A percentile compares a stretch with the other conserved stretches of the same genome.
Conservation (phyloP, 2,113 vertebrate species). For the Saiga tatarica region DNA sequence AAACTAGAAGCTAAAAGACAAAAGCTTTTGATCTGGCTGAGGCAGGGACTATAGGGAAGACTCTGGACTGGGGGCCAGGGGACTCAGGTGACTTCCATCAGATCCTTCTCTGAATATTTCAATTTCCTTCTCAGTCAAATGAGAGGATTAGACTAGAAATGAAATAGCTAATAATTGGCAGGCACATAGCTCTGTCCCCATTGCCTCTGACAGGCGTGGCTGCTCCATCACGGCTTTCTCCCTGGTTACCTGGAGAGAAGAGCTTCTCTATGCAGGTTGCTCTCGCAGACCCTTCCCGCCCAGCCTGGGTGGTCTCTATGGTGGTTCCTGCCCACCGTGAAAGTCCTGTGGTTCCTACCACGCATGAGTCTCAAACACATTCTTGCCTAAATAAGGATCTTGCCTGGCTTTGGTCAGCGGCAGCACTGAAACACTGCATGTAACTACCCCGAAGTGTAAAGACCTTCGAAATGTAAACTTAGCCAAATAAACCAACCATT, state of each 20-base stretch:
- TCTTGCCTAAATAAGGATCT: not conserved
- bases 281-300: not conserved
- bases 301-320: too few relatives aligned
- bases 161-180: not conserved
- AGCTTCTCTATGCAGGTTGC: rapidly evolving
- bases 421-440: not conserved
- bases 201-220: not conserved
- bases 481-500: not conserved
- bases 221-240: not conserved
- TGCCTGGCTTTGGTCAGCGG: not conserved
- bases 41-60: not conserved
- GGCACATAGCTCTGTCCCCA: not conserved
- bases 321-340: rapidly evolving
- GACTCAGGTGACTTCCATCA: not conserved
- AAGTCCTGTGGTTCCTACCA: not conserved
- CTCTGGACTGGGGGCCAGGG: not conserved
- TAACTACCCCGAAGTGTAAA: not conserved
- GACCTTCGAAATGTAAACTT: not conserved
- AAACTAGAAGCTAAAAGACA: not conserved
- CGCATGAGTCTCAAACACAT: rapidly evolving
- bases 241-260: not conserved
- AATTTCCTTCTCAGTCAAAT: not conserved
- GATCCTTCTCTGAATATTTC: not conserved
- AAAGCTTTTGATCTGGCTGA: not conserved
- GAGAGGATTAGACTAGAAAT: not conserved